Conservation (phyloP, 2,113 vertebrate genomes). For the Nannospalax galili region DNA sequence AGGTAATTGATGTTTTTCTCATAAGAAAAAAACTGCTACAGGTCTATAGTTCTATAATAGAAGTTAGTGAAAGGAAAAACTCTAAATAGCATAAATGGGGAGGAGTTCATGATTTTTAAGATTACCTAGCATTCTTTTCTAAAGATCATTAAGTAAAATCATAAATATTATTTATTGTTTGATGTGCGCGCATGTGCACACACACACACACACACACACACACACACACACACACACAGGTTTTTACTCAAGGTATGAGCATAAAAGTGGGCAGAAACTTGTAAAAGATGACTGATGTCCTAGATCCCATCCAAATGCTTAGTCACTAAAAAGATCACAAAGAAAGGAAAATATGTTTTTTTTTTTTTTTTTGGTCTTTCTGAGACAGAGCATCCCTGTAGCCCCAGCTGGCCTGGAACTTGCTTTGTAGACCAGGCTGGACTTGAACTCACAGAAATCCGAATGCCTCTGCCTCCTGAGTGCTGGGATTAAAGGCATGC, state of each 20-base stretch:
- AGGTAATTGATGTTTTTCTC: not conserved
- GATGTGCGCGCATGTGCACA: no score
- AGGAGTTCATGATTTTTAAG: not conserved
- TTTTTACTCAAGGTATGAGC: not conserved
- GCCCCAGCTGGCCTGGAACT: no score
- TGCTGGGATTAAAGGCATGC: no score
- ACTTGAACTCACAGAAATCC: no score
- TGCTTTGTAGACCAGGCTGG: no score
- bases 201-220: no score
- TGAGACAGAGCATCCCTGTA: no score
- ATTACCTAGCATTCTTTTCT: not conserved
- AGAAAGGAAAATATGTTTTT: conserved; percentile 14
- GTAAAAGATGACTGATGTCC: not conserved
- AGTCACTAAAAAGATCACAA: conserved; percentile 4
- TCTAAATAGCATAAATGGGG: not conserved
- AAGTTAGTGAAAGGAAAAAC: not conserved
- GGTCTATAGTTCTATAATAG: not conserved
- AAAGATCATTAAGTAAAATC: conserved; percentile 31
- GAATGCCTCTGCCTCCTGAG: no score
- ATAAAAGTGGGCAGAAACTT: not conserved
- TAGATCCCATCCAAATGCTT: not conserved
- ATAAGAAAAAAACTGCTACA: conserved; percentile 40
- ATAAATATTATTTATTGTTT: no score
- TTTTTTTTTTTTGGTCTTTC: no score
- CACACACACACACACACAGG: not conserved